Percentiles rank a stretch among this genome's conserved stretches.
Conservation (phyloP, 2,888 invertebrate genomes). For the Andrena chrysosceles region DNA sequence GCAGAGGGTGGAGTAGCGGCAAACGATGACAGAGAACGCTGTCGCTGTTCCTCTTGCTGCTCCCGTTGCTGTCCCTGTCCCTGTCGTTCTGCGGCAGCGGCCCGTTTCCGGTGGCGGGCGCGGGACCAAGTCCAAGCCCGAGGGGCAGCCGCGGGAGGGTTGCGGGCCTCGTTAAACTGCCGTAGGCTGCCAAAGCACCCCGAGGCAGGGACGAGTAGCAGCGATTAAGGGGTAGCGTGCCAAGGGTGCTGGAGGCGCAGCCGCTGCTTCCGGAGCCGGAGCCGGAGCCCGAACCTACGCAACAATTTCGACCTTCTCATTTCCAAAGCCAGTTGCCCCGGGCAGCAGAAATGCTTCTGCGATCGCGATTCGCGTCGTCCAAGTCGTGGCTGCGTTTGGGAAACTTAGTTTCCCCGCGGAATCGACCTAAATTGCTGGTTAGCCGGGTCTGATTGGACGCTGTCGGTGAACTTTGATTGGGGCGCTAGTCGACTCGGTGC, state of each 20-base stretch:
- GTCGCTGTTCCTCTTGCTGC: constrained; percentile 86
- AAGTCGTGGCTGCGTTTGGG: not conserved
- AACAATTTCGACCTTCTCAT: constrained; percentile 7
- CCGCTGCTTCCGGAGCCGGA: constrained; percentile 85
- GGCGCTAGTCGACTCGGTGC: too few relatives aligned
- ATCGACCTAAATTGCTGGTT: constrained; percentile 10
- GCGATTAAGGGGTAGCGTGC: constrained; percentile 79
- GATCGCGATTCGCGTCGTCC: not conserved
- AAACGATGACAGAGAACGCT: constrained; percentile 86
- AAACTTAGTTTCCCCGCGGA: constrained; percentile 9
- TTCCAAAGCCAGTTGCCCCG: too few relatives aligned
- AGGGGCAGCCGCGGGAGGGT: constrained; percentile 85
- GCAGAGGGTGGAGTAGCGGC: constrained; percentile 85
- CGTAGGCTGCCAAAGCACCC: constrained; percentile 85
- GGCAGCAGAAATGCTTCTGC: not conserved
- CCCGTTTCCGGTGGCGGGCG: constrained; percentile 73
- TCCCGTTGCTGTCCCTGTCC: constrained; percentile 78
- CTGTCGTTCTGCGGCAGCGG: constrained; percentile 76
- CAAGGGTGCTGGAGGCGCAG: constrained; percentile 81
- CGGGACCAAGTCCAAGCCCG: constrained; percentile 83
- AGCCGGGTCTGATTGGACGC: constrained; percentile 4
- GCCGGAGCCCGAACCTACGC: constrained; percentile 78
- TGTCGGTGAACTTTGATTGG: not conserved
- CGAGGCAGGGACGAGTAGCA: constrained; percentile 86
- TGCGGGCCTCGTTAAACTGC: constrained; percentile 85